Conservation (phyloP, 2,888 invertebrate genomes). For the Meliscaeva auricollis region DNA sequence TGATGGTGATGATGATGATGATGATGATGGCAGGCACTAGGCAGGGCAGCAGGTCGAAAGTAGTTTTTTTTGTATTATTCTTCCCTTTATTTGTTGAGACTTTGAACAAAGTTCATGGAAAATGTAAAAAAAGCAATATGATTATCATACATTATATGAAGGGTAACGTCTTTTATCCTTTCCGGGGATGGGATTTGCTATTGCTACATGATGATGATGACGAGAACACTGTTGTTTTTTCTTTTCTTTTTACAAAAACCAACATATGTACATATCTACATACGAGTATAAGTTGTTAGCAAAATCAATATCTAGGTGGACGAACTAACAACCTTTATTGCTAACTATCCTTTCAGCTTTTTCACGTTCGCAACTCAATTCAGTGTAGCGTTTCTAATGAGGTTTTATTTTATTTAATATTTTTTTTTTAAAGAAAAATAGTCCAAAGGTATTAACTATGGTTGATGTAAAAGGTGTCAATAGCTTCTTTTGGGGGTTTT, state of each 20-base stretch:
- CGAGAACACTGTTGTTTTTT: not conserved
- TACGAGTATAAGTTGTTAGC: not conserved
- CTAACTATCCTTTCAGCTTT: conserved; percentile 17
- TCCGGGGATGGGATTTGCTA: not conserved
- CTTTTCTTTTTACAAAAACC: no score
- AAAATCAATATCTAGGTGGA: conserved; percentile 44
- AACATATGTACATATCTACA: not conserved
- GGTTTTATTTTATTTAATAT: not conserved
- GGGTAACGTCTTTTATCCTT: not conserved
- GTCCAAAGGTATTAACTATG: conserved; percentile 18
- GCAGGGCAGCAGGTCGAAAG: not conserved
- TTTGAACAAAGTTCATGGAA: conserved; percentile 14
- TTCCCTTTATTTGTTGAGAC: not conserved
- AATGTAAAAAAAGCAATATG: not conserved
- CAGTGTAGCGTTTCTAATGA: conserved; percentile 36
- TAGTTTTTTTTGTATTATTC: not conserved
- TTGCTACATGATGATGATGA: not conserved
- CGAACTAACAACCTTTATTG: conserved; percentile 6
- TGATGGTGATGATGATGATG: not conserved
- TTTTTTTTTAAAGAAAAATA: not conserved
- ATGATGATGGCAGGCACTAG: not conserved
- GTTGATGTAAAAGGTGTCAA: not conserved
- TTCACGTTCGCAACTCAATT: not conserved
- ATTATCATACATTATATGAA: conserved; percentile 20
- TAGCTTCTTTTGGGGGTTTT: not conserved